phyloP scores from a whole-genome alignment of 2,797 vertebrate genomes.

The Sebastes hubbsi region DNA sequence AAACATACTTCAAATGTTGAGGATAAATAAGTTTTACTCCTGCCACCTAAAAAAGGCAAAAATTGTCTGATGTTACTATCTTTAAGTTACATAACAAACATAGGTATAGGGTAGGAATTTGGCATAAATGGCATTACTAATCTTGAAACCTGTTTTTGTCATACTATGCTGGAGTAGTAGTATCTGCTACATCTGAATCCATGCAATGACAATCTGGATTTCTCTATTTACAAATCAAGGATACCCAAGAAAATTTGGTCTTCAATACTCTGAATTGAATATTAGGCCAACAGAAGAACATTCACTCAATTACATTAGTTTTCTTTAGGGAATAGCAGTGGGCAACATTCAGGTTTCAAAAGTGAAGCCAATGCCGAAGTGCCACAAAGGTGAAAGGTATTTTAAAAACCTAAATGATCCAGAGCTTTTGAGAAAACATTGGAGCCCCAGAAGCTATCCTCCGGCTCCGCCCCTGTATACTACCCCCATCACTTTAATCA shows the following conservation, averaged over 20 bases:
- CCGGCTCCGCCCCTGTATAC: background rate
- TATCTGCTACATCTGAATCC: background rate
- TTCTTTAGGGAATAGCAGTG: background rate
- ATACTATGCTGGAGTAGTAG: background rate
- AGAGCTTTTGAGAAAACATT: background rate
- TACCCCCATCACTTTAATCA: slow-evolving; percentile 26
- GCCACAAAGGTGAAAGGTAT: background rate
- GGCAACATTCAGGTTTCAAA: no score
- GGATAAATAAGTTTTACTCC: background rate
- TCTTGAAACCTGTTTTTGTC: background rate
- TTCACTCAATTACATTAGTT: background rate
- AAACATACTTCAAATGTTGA: background rate
- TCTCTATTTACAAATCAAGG: no score
- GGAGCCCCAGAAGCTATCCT: background rate
- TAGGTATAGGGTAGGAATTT: background rate
- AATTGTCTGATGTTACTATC: no score
- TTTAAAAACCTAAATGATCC: background rate
- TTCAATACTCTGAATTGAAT: background rate
- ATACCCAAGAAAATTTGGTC: background rate
- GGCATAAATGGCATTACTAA: background rate
- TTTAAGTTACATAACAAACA: no score
- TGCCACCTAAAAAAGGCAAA: no score
- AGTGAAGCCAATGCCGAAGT: background rate
- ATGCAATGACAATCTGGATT: no score
- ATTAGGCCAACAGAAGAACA: background rate